Percentiles rank a stretch among this genome's conserved stretches.
These are phyloP conservation scores for Lepus europaeus DNA, from an alignment of 2,113 vertebrate species.

Conservation along the genomic window DNA sequence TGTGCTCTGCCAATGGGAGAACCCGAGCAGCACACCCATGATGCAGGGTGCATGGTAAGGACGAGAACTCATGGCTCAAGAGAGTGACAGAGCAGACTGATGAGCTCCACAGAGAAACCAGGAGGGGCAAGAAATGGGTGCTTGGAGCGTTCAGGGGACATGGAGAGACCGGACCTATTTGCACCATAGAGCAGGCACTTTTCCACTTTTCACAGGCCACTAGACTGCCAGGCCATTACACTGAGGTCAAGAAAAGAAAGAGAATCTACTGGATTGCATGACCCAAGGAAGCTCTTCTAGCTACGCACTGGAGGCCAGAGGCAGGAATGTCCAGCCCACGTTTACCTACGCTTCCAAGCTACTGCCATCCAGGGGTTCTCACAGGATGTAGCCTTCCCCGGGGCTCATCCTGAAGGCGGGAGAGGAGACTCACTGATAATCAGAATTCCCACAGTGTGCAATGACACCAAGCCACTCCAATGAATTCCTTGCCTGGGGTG, in stretches of 20 bases:
- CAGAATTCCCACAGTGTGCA: background rate
- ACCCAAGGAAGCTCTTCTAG: background rate
- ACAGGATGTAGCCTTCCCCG: background rate
- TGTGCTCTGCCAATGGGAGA: background rate
- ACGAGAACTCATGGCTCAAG: background rate
- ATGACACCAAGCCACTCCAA: background rate
- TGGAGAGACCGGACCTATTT: background rate
- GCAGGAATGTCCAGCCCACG: background rate
- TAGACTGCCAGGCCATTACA: background rate
- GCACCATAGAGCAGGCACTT: background rate
- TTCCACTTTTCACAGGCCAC: background rate
- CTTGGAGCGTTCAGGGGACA: background rate
- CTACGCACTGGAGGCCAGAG: background rate
- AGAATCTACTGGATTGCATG: background rate
- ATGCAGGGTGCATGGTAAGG: background rate
- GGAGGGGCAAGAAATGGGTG: slow-evolving; percentile 49
- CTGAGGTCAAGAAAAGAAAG: background rate
- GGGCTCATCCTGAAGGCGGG: background rate
- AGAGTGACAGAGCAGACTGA: background rate
- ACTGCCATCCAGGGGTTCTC: background rate
- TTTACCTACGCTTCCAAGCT: background rate
- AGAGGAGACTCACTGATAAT: background rate
- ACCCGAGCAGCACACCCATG: background rate
- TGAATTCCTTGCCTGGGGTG: background rate
- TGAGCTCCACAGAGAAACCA: slow-evolving; percentile 9